phyloP scores from a whole-genome alignment of 2,113 vertebrate genomes.

The Nerophis ophidion region DNA sequence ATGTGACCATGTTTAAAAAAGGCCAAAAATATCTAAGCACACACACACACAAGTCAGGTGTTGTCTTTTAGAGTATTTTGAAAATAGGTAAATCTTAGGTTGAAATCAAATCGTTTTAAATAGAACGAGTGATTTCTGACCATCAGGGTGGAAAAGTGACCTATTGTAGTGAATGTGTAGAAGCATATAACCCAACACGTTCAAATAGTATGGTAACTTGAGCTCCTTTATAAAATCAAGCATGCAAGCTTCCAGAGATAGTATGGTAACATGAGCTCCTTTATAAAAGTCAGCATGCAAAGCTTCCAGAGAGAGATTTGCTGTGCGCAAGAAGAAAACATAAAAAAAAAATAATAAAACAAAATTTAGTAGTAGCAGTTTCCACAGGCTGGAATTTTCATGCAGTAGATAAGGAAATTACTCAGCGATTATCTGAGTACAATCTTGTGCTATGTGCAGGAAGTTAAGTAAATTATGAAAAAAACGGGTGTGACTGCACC shows the following conservation, averaged over 20 bases:
- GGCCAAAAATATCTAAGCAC: not conserved
- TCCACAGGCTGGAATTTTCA: slow-evolving; percentile 28
- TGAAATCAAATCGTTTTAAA: slow-evolving; percentile 16
- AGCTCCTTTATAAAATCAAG: slow-evolving; percentile 9
- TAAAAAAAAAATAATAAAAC: slow-evolving; percentile 21
- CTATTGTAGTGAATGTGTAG: not conserved
- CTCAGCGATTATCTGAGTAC: slow-evolving; percentile 34
- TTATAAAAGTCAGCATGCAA: slow-evolving; percentile 17
- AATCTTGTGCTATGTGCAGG: slow-evolving; percentile 7
- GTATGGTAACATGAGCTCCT: slow-evolving; percentile 8
- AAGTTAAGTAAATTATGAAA: slow-evolving; percentile 31
- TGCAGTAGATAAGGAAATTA: slow-evolving; percentile 11
- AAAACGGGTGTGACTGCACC: slow-evolving; percentile 9
- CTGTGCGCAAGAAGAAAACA: not conserved
- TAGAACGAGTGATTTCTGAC: slow-evolving; percentile 33
- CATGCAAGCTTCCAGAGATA: slow-evolving; percentile 8
- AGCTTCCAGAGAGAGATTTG: not conserved
- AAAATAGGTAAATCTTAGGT: slow-evolving; percentile 23
- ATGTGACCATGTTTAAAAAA: no score
- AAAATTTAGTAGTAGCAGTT: slow-evolving; percentile 15
- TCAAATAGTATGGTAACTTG: slow-evolving; percentile 8
- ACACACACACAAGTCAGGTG: slow-evolving; percentile 7
- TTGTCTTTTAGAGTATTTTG: slow-evolving; percentile 13
- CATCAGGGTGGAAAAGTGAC: slow-evolving; percentile 64
- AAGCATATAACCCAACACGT: not conserved